Evolutionary conservation across 2,113 vertebrate species (phyloP), one percentile per base, ranked within the genome.

Genomic region (Donacobius atricapilla): DNA sequence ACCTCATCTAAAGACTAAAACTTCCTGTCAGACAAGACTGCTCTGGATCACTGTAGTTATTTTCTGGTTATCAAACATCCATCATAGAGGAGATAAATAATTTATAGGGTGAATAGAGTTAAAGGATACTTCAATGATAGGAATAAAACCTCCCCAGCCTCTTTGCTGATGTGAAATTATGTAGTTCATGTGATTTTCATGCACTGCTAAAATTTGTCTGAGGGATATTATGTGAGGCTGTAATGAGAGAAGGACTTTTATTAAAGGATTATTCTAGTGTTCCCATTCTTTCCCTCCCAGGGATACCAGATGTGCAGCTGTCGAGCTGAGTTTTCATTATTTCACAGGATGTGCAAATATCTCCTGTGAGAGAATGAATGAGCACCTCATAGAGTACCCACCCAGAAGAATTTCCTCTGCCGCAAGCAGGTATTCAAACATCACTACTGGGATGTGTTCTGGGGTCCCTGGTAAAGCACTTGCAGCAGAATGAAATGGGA

Each of bases 371-470:
- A 24, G 2, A 17, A 24, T 8, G 10, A 37, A 31, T 6, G 42
- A 73, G 18, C 3, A 57, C 10, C 7, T 50, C 1, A 0, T 10
- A 6, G 65, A 61, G 7, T 8, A 60, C 5, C 2, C 33, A 15
- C 14, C 12, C 24, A 28, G 20, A 51, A 40, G 7, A 22, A 3
- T 33, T 76, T 50, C 10, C 7, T 9, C 10, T 5, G 16, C 24
- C 45, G 39, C 1, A 4, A 5, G 7, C 50, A 77, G 42, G 10
- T 37, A 56, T 39, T 56, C n/a, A 53, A 60, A 14, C 4, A 24
- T 4, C 24, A 35, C 5, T 42, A 35, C 9, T 8, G 5, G 42
- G 22, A 33, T 0, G 0, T 13, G 20, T 35, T 3, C 51, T 64
- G 15, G 20, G 8, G 13, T 51, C 19, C 15, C 31, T 42, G 12